Percentiles rank a stretch among this genome's conserved stretches.
Evolutionary conservation across 2,797 vertebrate species (phyloP).

Genomic region (Psittacula derbiana): DNA sequence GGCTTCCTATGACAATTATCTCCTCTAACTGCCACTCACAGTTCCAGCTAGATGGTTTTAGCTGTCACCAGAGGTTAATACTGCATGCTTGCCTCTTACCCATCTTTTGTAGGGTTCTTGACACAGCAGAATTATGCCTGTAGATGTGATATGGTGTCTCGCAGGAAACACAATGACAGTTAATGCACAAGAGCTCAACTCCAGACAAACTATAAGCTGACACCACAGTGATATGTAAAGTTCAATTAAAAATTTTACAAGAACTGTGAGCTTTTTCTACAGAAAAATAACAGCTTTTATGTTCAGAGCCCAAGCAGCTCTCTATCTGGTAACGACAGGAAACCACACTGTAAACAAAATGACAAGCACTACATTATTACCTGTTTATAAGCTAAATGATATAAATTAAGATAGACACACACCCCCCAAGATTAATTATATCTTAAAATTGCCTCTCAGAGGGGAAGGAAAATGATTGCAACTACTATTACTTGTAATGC

Average conservation of each 20-base stretch:
- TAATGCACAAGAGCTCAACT: not conserved
- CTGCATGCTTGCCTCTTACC: not conserved
- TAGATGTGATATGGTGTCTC: not conserved
- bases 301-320: not conserved
- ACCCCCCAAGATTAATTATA: not conserved
- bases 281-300: not conserved
- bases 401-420: slow-evolving; percentile 4
- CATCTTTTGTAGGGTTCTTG: not conserved
- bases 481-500: not conserved
- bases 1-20: not conserved
- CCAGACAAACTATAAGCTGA: not conserved
- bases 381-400: not conserved
- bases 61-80: slow-evolving; percentile 5
- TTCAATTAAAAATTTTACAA: not conserved
- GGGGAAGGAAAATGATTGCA: not conserved
- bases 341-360: not conserved
- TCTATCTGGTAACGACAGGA: not conserved
- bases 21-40: not conserved
- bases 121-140: not conserved
- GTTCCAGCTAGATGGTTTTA: not conserved
- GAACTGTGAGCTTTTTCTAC: not conserved
- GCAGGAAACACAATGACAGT: not conserved
- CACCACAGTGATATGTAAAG: rapidly evolving
- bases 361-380: not conserved
- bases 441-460: slow-evolving; percentile 8